A percentile compares a stretch with the other conserved stretches of the same genome.
Conservation (phyloP, 2,888 invertebrate species). For the Metacarcinus magister region DNA sequence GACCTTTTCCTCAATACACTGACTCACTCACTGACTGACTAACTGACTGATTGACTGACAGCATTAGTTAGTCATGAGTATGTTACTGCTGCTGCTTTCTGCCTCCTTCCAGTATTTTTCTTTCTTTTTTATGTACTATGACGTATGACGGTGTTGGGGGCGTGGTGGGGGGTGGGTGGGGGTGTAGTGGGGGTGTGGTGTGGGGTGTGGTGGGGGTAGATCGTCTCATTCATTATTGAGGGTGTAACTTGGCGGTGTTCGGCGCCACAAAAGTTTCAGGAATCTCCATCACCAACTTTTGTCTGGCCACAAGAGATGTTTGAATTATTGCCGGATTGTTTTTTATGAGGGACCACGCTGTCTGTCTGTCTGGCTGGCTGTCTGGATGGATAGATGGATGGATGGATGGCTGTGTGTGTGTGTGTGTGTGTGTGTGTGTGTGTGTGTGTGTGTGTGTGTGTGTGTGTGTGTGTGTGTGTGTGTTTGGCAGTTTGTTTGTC, state of each 20-base stretch:
- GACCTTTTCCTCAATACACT: not conserved
- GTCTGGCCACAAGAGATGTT: not conserved
- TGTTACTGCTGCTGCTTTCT: no score
- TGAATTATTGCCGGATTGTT: not conserved
- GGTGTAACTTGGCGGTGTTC: not conserved
- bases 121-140: not conserved
- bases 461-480: not conserved
- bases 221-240: not conserved
- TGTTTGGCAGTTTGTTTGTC: no score
- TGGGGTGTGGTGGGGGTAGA: not conserved
- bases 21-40: not conserved
- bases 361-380: not conserved
- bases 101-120: no score
- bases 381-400: not conserved
- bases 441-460: conserved; percentile 26
- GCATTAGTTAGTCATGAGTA: no score
- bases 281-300: not conserved
- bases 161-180: not conserved
- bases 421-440: conserved; percentile 26
- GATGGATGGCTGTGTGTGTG: not conserved
- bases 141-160: not conserved
- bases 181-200: no score
- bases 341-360: not conserved
- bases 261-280: not conserved
- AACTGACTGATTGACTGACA: no score